Conservation (phyloP, 2,888 invertebrate genomes). For the Oxycera nigricornis region DNA sequence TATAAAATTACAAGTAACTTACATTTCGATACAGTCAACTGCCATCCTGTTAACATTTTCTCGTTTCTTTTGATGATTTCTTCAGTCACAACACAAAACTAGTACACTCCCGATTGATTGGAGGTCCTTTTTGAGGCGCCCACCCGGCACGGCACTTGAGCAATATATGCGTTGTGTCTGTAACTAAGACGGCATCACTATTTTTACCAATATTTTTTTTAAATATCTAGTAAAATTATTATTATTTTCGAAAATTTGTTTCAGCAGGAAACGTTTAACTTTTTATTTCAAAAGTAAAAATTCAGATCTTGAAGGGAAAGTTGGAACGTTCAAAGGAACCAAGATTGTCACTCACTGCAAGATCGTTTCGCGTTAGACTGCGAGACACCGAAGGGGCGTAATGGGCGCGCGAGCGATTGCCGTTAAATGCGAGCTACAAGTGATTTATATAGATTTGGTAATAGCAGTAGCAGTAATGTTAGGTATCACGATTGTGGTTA, state of each 20-base stretch:
- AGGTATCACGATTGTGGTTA: conserved; percentile 9
- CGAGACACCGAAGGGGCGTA: neutral
- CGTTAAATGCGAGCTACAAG: neutral
- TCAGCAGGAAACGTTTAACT: too few species aligned
- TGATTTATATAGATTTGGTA: conserved; percentile 20
- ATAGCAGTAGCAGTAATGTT: neutral
- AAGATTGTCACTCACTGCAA: neutral
- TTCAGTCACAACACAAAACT: neutral
- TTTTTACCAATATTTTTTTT: too few species aligned
- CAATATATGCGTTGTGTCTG: too few species aligned
- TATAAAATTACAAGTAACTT: too few species aligned
- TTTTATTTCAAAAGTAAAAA: neutral
- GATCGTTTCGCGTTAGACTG: neutral
- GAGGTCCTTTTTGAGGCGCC: conserved; percentile 13
- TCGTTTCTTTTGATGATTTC: neutral
- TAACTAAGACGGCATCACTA: too few species aligned
- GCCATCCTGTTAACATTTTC: conserved; percentile 44
- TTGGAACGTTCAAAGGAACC: neutral
- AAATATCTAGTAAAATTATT: too few species aligned
- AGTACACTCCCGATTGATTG: conserved; percentile 9
- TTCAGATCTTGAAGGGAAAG: neutral
- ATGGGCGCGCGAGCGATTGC: conserved; percentile 9
- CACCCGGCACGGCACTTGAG: neutral
- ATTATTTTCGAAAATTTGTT: too few species aligned
- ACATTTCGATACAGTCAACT: conserved; percentile 45